Evolutionary conservation across 2,888 invertebrate species (phyloP), one percentile per base, ranked within the genome.

Genomic region (Pelosia muscerda): DNA sequence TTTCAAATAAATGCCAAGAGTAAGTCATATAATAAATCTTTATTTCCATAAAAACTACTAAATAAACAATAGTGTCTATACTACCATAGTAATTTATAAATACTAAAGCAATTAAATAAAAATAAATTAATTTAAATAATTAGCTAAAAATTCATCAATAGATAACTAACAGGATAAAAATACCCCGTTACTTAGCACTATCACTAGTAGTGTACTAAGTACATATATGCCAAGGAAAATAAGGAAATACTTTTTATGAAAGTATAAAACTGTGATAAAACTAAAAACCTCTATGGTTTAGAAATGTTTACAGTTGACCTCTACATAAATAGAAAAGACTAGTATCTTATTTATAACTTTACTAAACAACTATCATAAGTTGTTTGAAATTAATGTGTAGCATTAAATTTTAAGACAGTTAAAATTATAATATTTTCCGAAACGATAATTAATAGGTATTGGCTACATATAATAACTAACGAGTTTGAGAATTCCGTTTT

Each of bases 241-340:
- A 38, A 56, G 22, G 54, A 65, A 72, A 71, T 64, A 62, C 22
- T 68, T 67, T 78, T 76, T 65, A 78, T 81, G 58, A 60, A 22
- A 25, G 9, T n/a, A 66, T 81, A 76, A 71, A 74, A 76, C 64
- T 81, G 57, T 25, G n/a, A 65, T 81, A 76, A 71, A 74, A 74
- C 65, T 81, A 69, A 72, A 74, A 69, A 76, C 49, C 6, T 61
- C 66, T 75, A 73, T 60, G 55, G 9, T 73, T 67, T 66, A 69
- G 65, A 57, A 75, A 66, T 68, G 42, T 42, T 8, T 15, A 31
- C 22, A 63, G 23, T 23, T 22, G 28, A 71, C 22, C 42, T 58
- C 57, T 68, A 60, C 63, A 78, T 70, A 74, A 81, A 76, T 74
- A 78, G 58, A 73, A 65, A 63, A 73, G 79, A 81, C 79, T 78